These are phyloP conservation scores for Aegypius monachus DNA, from an alignment of 2,113 vertebrate genomes.

Conservation along the genomic window DNA sequence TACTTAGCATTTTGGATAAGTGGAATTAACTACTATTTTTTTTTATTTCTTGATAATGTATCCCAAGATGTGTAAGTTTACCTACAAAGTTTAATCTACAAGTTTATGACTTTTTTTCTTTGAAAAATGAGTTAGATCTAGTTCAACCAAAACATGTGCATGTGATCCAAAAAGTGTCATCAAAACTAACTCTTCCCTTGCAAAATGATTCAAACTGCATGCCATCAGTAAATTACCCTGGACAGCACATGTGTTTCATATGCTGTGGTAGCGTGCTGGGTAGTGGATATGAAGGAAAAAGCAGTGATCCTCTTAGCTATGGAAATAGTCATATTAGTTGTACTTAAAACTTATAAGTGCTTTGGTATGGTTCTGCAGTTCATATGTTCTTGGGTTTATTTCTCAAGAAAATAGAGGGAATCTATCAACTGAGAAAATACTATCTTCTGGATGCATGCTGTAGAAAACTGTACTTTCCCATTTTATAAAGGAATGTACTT, in stretches of 20 bases:
- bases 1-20: not conserved
- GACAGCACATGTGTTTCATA: conserved; percentile 32
- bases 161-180: not conserved
- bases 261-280: not conserved
- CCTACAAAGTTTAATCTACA: not conserved
- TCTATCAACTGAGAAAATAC: not conserved
- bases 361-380: not conserved
- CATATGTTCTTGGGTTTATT: not conserved
- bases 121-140: not conserved
- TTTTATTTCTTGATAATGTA: not conserved
- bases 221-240: conserved; percentile 2
- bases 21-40: not conserved
- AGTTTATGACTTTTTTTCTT: not conserved
- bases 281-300: not conserved
- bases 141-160: not conserved
- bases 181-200: not conserved
- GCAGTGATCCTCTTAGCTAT: not conserved
- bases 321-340: not conserved
- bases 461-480: not conserved
- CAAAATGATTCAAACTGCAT: not conserved
- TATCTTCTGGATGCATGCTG: not conserved
- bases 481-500: not conserved
- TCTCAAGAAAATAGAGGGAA: not conserved
- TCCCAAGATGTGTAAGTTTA: not conserved
- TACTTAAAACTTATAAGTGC: not conserved